These are phyloP conservation scores for Marmota flaviventris DNA, from an alignment of 2,113 vertebrate genomes.

Conservation along the genomic window DNA sequence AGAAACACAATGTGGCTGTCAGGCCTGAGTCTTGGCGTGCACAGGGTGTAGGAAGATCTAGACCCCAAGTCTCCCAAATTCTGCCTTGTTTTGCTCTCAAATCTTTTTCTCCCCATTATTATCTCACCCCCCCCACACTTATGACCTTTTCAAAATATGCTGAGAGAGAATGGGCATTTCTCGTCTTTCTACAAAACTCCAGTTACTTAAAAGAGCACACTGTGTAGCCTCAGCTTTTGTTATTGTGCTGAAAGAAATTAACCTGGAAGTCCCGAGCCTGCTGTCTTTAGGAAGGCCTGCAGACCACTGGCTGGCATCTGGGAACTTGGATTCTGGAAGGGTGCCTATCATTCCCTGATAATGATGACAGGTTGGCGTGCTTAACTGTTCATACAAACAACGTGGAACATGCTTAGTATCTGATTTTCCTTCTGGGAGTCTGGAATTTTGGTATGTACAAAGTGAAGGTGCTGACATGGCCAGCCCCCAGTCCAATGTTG, in stretches of 20 bases:
- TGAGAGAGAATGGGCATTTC: background rate
- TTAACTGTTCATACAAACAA: background rate
- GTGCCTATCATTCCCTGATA: rapidly evolving
- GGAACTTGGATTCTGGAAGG: background rate
- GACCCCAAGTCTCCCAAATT: background rate
- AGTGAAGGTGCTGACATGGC: background rate
- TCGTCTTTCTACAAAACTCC: background rate
- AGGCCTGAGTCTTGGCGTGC: background rate
- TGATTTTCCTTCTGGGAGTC: background rate
- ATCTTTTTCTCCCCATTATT: background rate
- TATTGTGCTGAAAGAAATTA: background rate
- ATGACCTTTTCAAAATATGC: background rate
- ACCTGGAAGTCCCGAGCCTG: background rate
- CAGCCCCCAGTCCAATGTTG: background rate
- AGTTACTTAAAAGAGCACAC: background rate
- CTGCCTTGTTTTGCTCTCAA: background rate
- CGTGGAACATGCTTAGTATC: background rate
- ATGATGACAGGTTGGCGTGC: background rate
- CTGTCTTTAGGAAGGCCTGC: background rate
- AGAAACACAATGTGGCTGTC: background rate
- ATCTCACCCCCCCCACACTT: background rate
- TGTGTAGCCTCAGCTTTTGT: too few relatives aligned
- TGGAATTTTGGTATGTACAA: background rate
- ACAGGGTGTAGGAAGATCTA: background rate
- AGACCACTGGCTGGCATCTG: background rate